These are phyloP conservation scores for Porites rus DNA, from an alignment of 92 coral and sea anemone genomes.

Conservation along the genomic window DNA sequence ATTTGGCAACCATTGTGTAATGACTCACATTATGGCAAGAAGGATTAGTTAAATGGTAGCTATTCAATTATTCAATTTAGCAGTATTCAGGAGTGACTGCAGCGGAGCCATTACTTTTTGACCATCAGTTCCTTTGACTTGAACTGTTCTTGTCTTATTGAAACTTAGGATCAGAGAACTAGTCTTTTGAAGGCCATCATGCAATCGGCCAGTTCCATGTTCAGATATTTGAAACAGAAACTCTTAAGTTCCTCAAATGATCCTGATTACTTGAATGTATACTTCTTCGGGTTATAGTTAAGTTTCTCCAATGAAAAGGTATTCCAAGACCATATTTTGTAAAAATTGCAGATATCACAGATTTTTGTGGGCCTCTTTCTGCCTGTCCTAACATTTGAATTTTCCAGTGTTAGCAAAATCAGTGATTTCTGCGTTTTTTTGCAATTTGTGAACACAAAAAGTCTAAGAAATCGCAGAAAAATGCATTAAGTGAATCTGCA, in stretches of 20 bases:
- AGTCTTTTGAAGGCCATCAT: conserved; percentile 8
- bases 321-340: too few species aligned
- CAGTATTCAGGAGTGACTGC: conserved; percentile 21
- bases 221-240: conserved; percentile 30
- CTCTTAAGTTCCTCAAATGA: background rate
- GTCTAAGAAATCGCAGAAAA: too few species aligned
- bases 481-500: too few species aligned
- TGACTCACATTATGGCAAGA: too few species aligned
- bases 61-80: background rate
- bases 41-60: too few species aligned
- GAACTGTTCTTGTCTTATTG: conserved; percentile 22
- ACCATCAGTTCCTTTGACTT: conserved; percentile 33
- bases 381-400: too few species aligned
- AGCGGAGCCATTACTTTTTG: conserved; percentile 22
- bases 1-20: too few species aligned
- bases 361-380: too few species aligned
- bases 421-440: too few species aligned
- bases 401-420: too few species aligned
- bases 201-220: conserved; percentile 15
- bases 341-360: too few species aligned
- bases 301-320: background rate
- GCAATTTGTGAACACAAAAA: too few species aligned
- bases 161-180: conserved; percentile 25
- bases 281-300: conserved; percentile 11
- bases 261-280: conserved; percentile 13